Conservation (phyloP, 2,797 vertebrate genomes). For the Rhinogobio ventralis region DNA sequence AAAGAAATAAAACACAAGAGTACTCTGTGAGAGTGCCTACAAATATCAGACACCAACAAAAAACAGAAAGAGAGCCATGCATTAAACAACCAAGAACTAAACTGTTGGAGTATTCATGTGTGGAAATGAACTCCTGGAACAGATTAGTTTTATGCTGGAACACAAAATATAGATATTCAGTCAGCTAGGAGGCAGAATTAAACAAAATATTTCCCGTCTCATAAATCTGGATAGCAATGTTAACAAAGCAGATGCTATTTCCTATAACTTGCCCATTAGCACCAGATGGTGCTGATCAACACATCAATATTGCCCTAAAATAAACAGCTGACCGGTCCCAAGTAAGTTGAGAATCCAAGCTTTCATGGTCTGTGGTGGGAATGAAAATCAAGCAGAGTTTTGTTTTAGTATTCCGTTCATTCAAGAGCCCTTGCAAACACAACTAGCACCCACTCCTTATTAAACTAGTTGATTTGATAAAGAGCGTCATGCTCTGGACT, state of each 20-base stretch:
- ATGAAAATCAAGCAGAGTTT: conserved; percentile 7
- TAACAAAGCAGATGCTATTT: conserved; percentile 61
- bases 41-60: not conserved
- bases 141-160: conserved; percentile 46
- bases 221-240: conserved; percentile 50
- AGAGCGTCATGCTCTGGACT: not conserved
- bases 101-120: conserved; percentile 16
- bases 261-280: conserved; percentile 34
- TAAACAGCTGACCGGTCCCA: conserved; percentile 52
- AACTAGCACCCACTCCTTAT: conserved; percentile 6
- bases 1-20: not conserved
- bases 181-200: conserved; percentile 40
- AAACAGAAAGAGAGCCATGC: conserved; percentile 7
- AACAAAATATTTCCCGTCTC: conserved; percentile 50
- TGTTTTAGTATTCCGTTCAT: conserved; percentile 12
- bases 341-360: conserved; percentile 23
- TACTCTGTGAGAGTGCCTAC: not conserved
- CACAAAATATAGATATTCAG: conserved; percentile 37
- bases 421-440: conserved; percentile 3
- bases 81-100: conserved; percentile 16
- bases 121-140: conserved; percentile 1
- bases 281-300: conserved; percentile 57
- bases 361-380: conserved; percentile 40
- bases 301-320: conserved; percentile 52
- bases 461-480: conserved; percentile 24